Evolutionary conservation across 2,888 invertebrate species (phyloP).

Genomic region (Thereva nobilitata): DNA sequence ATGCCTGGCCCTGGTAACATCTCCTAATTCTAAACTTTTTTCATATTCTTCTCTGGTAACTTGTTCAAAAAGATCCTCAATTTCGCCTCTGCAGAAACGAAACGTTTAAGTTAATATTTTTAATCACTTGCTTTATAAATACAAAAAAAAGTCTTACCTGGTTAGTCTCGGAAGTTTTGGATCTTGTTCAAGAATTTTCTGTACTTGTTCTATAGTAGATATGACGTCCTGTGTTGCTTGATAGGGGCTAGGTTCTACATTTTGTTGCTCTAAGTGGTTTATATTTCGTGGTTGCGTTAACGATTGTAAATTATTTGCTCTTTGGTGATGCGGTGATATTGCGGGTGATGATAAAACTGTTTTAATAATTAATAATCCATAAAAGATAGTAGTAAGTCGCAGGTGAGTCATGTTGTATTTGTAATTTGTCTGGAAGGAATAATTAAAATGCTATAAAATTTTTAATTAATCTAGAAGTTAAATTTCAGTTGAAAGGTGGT

Average conservation of each 20-base stretch:
- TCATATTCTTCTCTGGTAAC: slow-evolving; percentile 57
- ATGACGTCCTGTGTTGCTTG: slow-evolving; percentile 49
- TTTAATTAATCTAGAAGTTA: too few relatives aligned
- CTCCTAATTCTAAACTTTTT: slow-evolving; percentile 55
- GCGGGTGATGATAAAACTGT: slow-evolving; percentile 13
- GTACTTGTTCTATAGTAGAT: slow-evolving; percentile 57
- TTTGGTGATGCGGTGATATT: neutral
- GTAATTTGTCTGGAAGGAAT: too few relatives aligned
- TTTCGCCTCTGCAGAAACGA: slow-evolving; percentile 52
- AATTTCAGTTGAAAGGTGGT: too few relatives aligned
- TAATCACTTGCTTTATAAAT: slow-evolving; percentile 8
- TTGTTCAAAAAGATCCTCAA: slow-evolving; percentile 58
- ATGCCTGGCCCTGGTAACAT: slow-evolving; percentile 55
- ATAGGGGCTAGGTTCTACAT: neutral
- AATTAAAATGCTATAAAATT: too few relatives aligned
- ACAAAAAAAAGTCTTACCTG: slow-evolving; percentile 47
- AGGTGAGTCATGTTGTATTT: too few relatives aligned
- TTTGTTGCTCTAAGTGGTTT: neutral
- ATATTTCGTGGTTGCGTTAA: neutral
- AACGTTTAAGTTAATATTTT: neutral
- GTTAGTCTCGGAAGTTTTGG: slow-evolving; percentile 55
- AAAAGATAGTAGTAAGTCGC: too few relatives aligned
- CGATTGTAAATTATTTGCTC: neutral
- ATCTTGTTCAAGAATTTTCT: slow-evolving; percentile 54
- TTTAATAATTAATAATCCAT: too few relatives aligned